These are phyloP conservation scores for Temnothorax curvispinosus DNA, from an alignment of 1,140 invertebrate genomes.

Conservation along the genomic window DNA sequence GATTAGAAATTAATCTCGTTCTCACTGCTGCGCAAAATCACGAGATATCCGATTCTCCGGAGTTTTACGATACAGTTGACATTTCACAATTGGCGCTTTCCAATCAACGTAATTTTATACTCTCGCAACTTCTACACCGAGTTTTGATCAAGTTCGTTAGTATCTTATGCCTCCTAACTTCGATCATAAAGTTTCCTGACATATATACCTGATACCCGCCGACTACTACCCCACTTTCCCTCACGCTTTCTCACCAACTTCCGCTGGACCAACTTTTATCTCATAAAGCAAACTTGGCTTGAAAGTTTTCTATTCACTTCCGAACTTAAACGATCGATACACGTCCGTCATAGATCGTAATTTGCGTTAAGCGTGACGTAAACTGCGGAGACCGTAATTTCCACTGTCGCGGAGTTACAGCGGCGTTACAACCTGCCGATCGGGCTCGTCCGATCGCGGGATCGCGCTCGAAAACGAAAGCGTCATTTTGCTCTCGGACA, in stretches of 20 bases:
- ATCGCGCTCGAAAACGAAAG: constrained; percentile 57
- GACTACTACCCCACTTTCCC: neutral
- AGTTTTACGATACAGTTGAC: neutral
- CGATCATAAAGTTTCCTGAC: neutral
- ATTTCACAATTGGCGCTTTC: neutral
- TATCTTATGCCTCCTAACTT: neutral
- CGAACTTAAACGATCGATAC: neutral
- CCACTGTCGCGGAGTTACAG: neutral
- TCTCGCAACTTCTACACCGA: neutral
- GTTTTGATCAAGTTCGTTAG: neutral
- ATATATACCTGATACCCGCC: neutral
- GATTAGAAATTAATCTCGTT: neutral
- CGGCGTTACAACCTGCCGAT: constrained; percentile 32
- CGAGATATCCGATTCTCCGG: neutral
- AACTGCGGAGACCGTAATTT: neutral
- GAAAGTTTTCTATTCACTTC: constrained; percentile 7
- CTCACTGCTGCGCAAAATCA: neutral
- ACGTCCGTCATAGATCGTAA: neutral
- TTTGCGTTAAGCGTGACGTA: neutral
- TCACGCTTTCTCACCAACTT: neutral
- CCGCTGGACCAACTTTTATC: constrained; percentile 9
- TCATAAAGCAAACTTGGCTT: constrained; percentile 1
- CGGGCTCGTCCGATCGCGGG: constrained; percentile 23
- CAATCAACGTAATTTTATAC: neutral
- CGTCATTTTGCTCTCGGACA: constrained; percentile 75